Evolutionary conservation across 92 coral and sea anemone genomes (phyloP), one percentile per base, ranked within the genome.

Genomic region (Palythoa caribaeorum): DNA sequence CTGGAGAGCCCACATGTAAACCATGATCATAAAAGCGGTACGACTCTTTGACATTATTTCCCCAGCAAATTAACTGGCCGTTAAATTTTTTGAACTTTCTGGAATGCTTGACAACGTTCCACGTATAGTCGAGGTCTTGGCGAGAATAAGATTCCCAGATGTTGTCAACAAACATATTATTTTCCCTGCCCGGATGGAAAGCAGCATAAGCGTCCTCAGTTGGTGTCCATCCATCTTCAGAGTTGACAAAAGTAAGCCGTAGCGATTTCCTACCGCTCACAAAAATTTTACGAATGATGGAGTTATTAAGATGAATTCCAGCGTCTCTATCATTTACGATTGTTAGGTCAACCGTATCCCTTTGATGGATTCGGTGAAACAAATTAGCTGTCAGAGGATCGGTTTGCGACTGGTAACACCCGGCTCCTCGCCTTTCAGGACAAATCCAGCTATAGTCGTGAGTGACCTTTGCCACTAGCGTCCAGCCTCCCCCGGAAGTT

Each of bases 401-500:
- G 40, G 92, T 90, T 65, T 70, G 80, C 13, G 99, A 94, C 28
- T 85, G 88, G 15, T 83, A 89, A 86, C 99, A 97, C 87, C 88
- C 88, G 20, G 71, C 85, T 3, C 99, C 99, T 63, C 91, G 89
- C 54, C 94, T 87, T 36, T 91, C 93, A 5, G 99, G 99, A 87
- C 99, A 97, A 88, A 95, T 95, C 99, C 99, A 97, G 53, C 98
- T 96, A 88, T 95, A 97, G 71, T 97, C 99, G 51, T 97, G 92
- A 1, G 99, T 97, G 36, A 97, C 90, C 90, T 97, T 97, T 59
- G 99, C 99, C 65, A 95, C 97, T 17, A 97, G 97, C 39, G 96
- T 92, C 99, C 99, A 97, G 5, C 99, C 99, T 28, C 99, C 99
- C 59, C 99, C 99, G 2, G 96, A 91, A 9, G 97, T 97, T 4